These are phyloP conservation scores for Ceraclea dissimilis DNA, from an alignment of 2,888 invertebrate species.

Conservation along the genomic window DNA sequence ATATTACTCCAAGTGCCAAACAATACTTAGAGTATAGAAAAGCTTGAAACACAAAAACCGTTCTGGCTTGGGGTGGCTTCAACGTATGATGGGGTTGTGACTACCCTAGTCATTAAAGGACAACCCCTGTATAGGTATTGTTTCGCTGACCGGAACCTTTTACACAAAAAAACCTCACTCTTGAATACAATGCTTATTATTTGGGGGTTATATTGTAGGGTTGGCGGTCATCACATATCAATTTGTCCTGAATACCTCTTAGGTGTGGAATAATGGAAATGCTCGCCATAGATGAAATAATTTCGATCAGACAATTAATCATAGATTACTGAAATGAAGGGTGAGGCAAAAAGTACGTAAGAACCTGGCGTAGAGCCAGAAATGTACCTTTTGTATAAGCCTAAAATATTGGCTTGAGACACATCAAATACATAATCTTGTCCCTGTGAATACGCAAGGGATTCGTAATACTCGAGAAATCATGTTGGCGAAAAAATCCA, in stretches of 20 bases:
- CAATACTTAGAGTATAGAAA: slow-evolving; percentile 16
- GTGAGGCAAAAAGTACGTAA: too few species aligned
- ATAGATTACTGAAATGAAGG: too few species aligned
- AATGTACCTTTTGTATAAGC: too few species aligned
- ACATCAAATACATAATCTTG: too few species aligned
- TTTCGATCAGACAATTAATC: too few species aligned
- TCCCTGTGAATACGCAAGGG: too few species aligned
- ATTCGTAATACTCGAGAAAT: too few species aligned
- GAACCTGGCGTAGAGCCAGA: too few species aligned
- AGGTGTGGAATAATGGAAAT: neutral
- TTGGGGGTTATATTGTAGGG: slow-evolving; percentile 7
- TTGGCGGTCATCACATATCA: neutral
- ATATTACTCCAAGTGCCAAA: slow-evolving; percentile 13
- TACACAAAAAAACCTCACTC: slow-evolving; percentile 9
- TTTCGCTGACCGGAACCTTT: slow-evolving; percentile 10
- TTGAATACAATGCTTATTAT: slow-evolving; percentile 10
- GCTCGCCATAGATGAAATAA: neutral
- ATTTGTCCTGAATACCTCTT: too few species aligned
- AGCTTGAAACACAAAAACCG: neutral
- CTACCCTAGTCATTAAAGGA: slow-evolving; percentile 1
- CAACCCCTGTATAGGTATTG: slow-evolving; percentile 7
- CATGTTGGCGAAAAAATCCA: too few species aligned
- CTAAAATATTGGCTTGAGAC: too few species aligned
- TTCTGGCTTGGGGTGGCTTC: neutral
- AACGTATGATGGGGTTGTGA: neutral